A percentile compares a stretch with the other conserved stretches of the same genome.
Conservation (phyloP, 2,797 vertebrate species). For the Sciurus carolinensis region DNA sequence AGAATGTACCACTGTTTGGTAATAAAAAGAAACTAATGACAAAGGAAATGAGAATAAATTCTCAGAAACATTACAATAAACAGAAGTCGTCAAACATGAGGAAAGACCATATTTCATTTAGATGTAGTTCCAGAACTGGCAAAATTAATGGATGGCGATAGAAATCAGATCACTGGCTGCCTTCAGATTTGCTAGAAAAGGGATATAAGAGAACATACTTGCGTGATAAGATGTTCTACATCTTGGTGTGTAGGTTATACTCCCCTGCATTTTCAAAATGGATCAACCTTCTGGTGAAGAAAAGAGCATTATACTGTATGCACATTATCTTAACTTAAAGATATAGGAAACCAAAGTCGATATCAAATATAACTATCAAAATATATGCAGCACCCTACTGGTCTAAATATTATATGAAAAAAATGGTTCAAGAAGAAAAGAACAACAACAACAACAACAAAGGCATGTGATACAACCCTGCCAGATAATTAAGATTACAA, state of each 20-base stretch:
- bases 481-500: conserved; percentile 20
- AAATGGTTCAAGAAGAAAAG: conserved; percentile 5
- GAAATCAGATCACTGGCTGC: background rate
- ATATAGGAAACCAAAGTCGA: background rate
- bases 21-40: background rate
- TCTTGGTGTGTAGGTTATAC: background rate
- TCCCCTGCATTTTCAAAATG: conserved; percentile 28
- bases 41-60: conserved; percentile 9
- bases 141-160: conserved; percentile 27
- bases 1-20: background rate
- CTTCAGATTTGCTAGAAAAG: background rate
- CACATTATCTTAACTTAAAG: conserved; percentile 32
- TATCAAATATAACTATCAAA: conserved; percentile 56
- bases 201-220: background rate
- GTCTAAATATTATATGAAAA: conserved; percentile 10
- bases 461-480: background rate
- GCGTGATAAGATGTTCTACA: background rate
- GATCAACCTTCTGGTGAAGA: conserved; percentile 7
- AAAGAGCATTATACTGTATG: background rate
- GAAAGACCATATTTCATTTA: conserved; percentile 8
- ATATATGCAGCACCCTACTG: background rate
- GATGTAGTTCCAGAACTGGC: conserved; percentile 56
- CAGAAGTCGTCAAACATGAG: conserved; percentile 13
- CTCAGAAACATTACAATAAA: conserved; percentile 16
- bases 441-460: conserved; percentile 13